Conservation (phyloP, 2,113 vertebrate species). For the Marcusenius ussheri region DNA sequence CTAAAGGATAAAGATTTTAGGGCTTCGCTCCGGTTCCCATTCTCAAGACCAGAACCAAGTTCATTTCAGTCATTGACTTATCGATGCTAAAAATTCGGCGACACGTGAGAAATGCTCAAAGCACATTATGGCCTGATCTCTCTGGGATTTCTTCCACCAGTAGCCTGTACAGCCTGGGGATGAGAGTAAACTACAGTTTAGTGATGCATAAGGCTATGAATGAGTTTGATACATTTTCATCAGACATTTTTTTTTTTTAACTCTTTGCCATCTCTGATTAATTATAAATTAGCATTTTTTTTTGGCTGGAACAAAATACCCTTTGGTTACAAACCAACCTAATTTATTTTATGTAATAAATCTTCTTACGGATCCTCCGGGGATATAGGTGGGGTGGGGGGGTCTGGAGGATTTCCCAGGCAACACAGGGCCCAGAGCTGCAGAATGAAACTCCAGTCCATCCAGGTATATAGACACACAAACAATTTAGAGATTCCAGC, state of each 20-base stretch:
- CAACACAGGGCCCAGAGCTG: background rate
- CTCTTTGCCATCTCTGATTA: background rate
- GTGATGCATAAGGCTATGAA: background rate
- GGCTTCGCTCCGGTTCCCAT: background rate
- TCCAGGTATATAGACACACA: background rate
- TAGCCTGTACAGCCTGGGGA: background rate
- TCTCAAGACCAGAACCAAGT: background rate
- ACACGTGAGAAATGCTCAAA: background rate
- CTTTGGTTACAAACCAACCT: background rate
- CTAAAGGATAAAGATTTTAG: background rate
- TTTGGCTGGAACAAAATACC: background rate
- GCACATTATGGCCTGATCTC: background rate
- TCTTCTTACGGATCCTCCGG: background rate
- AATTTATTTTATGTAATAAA: background rate
- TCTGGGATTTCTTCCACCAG: background rate
- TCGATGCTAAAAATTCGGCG: background rate
- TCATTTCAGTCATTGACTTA: background rate
- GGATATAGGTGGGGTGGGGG: background rate
- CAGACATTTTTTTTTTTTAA: background rate
- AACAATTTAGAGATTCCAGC: background rate
- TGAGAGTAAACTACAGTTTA: background rate
- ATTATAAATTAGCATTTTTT: background rate
- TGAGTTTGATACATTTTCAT: background rate
- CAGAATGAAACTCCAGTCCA: background rate
- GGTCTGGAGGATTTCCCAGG: background rate